Conservation (phyloP, 2,888 invertebrate genomes). For the Bibio marci region DNA sequence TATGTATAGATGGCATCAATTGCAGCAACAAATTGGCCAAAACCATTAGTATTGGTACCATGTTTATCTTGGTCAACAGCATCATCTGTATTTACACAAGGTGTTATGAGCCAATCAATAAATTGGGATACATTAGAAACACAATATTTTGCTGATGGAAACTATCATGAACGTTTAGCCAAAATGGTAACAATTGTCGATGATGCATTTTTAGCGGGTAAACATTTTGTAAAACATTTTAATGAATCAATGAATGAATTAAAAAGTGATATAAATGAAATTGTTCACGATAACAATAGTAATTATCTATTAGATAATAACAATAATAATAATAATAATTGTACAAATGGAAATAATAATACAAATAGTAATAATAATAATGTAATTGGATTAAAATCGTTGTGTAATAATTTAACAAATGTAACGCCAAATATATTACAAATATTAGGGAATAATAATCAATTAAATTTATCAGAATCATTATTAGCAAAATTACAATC, state of each 20-base stretch:
- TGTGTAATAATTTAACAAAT: constrained; percentile 1
- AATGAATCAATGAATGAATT: constrained; percentile 32
- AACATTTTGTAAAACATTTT: constrained; percentile 53
- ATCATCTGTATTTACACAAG: constrained; percentile 89
- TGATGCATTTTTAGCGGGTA: constrained; percentile 52
- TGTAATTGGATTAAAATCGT: constrained; percentile 1
- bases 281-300: constrained; percentile 11
- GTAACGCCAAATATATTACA: background rate
- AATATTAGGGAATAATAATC: constrained; percentile 13
- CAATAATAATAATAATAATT: constrained; percentile 15
- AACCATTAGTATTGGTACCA: constrained; percentile 84
- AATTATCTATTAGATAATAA: constrained; percentile 15
- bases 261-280: constrained; percentile 23
- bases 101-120: constrained; percentile 88
- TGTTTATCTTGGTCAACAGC: constrained; percentile 97
- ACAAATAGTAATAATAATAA: constrained; percentile 1
- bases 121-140: constrained; percentile 83
- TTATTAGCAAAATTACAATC: constrained; percentile 32
- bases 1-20: constrained; percentile 83
- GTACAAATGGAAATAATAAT: constrained; percentile 3
- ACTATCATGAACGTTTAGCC: constrained; percentile 66
- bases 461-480: constrained; percentile 28
- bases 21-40: constrained; percentile 90
- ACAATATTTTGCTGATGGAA: constrained; percentile 68
- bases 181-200: constrained; percentile 72